Base-by-base conservation (phyloP, 1,140 invertebrate species). In the Penaeus chinensis region DNA sequence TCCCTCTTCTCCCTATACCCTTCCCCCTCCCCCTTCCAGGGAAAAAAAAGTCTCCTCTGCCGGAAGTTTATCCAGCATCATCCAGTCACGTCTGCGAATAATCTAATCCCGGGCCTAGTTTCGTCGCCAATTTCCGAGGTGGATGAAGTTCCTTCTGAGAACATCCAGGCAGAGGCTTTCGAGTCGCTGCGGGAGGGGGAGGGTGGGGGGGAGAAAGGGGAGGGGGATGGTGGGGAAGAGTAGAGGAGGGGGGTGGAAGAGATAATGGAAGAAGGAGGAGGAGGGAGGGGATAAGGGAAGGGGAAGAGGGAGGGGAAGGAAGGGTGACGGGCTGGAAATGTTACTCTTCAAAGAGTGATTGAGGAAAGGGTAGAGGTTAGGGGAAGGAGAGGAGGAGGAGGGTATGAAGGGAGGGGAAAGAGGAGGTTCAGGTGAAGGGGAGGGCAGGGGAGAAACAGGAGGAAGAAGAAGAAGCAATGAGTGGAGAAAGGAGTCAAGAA, bases 31-130 rank as follows among this genome's bases (percentile, higher is more conserved):
- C 5, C 20, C 42, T 32, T 19, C 71, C 71, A 19, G 18, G n/a
- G 5, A 74, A 74, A 74, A 27, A 32, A 32, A 37, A 32, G 24
- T n/a, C 71, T 74, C 42, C 71, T 20, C 27, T 10, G 27, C 71
- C 27, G 42, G 27, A 37, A 74, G 27, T 37, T 74, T 32, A 74
- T 74, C 71, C 71, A 27, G 10, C 27, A 37, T 27, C 42, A 74
- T 37, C 71, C 71, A 74, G 71, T 37, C 71, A 74, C 71, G 71
- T 74, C 71, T 37, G 42, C 18, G 71, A 74, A 74, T 74, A 74
- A 74, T 74, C 71, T 37, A 27, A 74, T 74, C 42, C 42, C 71
- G 42, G 27, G 27, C 71, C 71, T 37, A 74, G 71, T 32, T 37
- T 74, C 71, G 71, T 74, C 42, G 71, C 71, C 71, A 74, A 74